A percentile compares a stretch with the other conserved stretches of the same genome.
Conservation (phyloP, 2,888 invertebrate species). For the Lagria hirta region DNA sequence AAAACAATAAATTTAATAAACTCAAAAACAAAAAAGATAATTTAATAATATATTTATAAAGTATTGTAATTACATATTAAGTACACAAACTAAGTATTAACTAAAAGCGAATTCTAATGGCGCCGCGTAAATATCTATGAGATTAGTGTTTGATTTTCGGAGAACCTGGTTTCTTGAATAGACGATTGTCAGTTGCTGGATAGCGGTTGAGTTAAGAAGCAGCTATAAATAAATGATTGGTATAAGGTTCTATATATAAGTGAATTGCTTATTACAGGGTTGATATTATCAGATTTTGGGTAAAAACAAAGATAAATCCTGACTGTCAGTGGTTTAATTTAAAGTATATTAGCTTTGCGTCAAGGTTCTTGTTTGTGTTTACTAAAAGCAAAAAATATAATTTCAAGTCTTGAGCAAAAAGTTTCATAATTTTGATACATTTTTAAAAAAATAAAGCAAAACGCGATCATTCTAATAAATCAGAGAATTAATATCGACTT, state of each 20-base stretch:
- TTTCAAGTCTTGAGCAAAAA: no score
- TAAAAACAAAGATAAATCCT: background rate
- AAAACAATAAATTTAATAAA: no score
- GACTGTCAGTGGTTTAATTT: background rate
- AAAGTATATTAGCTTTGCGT: no score
- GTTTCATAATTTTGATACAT: no score
- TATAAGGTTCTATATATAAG: no score
- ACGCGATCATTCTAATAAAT: conserved; percentile 5
- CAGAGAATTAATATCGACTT: conserved; percentile 20
- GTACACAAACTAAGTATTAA: background rate
- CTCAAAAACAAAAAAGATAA: no score
- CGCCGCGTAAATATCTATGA: background rate
- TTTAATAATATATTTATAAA: no score
- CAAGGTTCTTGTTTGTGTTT: no score
- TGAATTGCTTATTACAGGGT: conserved; percentile 18
- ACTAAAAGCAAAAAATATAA: no score
- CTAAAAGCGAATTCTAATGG: background rate
- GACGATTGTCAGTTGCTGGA: background rate
- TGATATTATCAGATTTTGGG: conserved; percentile 16
- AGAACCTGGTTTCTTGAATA: background rate
- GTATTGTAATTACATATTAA: no score
- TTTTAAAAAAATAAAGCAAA: no score
- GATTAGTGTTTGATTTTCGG: background rate
- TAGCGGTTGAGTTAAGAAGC: background rate
- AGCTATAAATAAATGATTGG: background rate